These are phyloP conservation scores for human (Homo sapiens) DNA, from an alignment of 2,113 vertebrate genomes.

Conservation along the genomic window GRCh38 chr4:18145001-18145500, in stretches of 20 bases:
- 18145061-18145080: neutral
- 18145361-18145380: too few relatives aligned
- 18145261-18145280: neutral
- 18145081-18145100: neutral
- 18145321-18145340: neutral
- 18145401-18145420: rapidly evolving
- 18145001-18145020: neutral
- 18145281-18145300: neutral
- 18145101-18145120: neutral
- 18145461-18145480: neutral
- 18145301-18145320: neutral
- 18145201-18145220: neutral
- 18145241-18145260: neutral
- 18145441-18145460: neutral
- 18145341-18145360: neutral
- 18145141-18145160: neutral
- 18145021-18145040: neutral
- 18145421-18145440: rapidly evolving
- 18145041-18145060: neutral
- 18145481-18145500: neutral
- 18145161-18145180: neutral
- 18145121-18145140: neutral
- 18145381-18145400: rapidly evolving
- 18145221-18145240: neutral
- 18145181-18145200: neutral